Percentiles rank a stretch among this genome's conserved stretches.
Conservation (phyloP, 2,113 vertebrate species). For the Microcebus murinus region DNA sequence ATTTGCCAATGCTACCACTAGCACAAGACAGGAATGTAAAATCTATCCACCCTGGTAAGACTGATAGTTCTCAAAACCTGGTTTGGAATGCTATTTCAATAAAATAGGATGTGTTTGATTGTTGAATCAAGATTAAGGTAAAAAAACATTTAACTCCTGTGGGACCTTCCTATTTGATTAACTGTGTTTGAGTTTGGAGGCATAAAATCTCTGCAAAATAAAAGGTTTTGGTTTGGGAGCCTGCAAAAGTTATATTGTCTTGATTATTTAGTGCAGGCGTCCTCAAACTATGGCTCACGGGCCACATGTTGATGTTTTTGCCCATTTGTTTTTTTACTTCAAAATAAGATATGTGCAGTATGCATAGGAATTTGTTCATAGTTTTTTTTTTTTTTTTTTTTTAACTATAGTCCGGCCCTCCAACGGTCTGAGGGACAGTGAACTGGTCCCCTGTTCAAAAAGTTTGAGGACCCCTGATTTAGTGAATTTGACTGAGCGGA, state of each 20-base stretch:
- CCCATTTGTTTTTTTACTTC: too few relatives aligned
- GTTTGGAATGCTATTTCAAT: not conserved
- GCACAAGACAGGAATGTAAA: not conserved
- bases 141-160: not conserved
- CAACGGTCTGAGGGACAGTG: too few relatives aligned
- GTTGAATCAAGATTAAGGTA: conserved; percentile 2
- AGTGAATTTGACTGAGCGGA: not conserved
- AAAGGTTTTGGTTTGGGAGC: not conserved
- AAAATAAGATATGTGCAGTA: too few relatives aligned
- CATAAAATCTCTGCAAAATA: not conserved
- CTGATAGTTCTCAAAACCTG: not conserved
- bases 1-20: not conserved
- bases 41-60: not conserved
- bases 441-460: too few relatives aligned
- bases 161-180: not conserved
- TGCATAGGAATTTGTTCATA: too few relatives aligned
- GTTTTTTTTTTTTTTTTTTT: too few relatives aligned
- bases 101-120: not conserved
- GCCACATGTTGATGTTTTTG: too few relatives aligned
- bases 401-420: too few relatives aligned
- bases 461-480: not conserved
- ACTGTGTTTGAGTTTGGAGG: not conserved
- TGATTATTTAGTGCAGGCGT: not conserved
- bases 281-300: too few relatives aligned
- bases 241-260: not conserved